phyloP scores from a whole-genome alignment of 1,140 invertebrate species.

The Apis florea region DNA sequence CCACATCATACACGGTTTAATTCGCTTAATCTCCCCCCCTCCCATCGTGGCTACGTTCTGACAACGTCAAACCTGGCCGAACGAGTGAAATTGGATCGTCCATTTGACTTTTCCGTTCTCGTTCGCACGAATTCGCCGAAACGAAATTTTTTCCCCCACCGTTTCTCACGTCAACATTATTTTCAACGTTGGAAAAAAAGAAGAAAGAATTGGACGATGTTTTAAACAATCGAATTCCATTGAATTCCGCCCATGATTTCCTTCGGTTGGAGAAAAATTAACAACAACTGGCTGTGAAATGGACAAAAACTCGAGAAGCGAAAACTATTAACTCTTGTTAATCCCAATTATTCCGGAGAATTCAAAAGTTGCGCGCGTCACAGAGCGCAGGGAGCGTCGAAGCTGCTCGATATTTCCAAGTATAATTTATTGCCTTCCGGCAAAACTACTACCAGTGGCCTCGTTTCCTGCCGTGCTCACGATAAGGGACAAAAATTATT shows the following conservation, averaged over 20 bases:
- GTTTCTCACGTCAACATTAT: not conserved
- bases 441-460: constrained; percentile 37
- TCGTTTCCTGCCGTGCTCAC: constrained; percentile 30
- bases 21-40: not conserved
- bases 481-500: constrained; percentile 64
- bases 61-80: not conserved
- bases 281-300: not conserved
- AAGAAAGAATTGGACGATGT: too few species aligned
- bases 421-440: constrained; percentile 59
- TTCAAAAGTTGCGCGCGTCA: constrained; percentile 35
- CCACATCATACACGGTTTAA: not conserved
- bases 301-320: constrained; percentile 8
- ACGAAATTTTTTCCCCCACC: too few species aligned
- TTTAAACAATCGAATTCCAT: too few species aligned
- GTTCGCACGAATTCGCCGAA: too few species aligned
- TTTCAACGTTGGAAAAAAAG: not conserved
- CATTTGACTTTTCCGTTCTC: not conserved
- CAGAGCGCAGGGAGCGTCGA: constrained; percentile 18
- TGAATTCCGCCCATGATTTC: too few species aligned
- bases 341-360: constrained; percentile 41
- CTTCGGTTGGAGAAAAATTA: too few species aligned
- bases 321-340: constrained; percentile 44
- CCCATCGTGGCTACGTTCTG: too few species aligned
- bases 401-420: constrained; percentile 52
- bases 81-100: not conserved